A percentile compares a stretch with the other conserved stretches of the same genome.
Conservation (phyloP, 2,888 invertebrate genomes). For the Electrophaes corylata region DNA sequence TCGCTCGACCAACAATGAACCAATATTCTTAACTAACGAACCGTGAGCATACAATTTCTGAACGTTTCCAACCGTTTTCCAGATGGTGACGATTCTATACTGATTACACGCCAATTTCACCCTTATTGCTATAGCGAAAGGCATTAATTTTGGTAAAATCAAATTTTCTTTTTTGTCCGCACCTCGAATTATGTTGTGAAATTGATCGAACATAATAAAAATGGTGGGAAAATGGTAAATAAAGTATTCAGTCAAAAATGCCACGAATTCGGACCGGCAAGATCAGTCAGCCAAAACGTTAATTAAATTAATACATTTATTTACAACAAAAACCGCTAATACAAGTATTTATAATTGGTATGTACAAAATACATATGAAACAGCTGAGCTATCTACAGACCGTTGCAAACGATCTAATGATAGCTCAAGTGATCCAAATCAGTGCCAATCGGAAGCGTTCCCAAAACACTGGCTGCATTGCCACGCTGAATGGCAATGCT, state of each 20-base stretch:
- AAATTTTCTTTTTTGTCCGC: constrained; percentile 39
- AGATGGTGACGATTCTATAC: constrained; percentile 70
- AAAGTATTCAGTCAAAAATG: constrained; percentile 16
- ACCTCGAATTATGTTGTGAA: constrained; percentile 35
- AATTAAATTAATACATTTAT: too few relatives aligned
- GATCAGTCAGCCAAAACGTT: constrained; percentile 9
- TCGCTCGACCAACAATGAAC: constrained; percentile 60
- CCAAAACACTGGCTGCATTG: too few relatives aligned
- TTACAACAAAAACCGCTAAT: too few relatives aligned
- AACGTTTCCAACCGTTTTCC: constrained; percentile 58
- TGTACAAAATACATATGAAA: too few relatives aligned
- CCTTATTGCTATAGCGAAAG: constrained; percentile 55
- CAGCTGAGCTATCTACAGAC: too few relatives aligned
- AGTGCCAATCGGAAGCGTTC: too few relatives aligned
- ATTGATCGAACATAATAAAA: constrained; percentile 37
- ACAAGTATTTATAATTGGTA: too few relatives aligned
- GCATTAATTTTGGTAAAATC: constrained; percentile 51
- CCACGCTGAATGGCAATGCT: too few relatives aligned
- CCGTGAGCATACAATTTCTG: constrained; percentile 65
- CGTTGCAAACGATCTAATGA: too few relatives aligned
- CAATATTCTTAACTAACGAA: constrained; percentile 70
- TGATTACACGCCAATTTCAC: constrained; percentile 67
- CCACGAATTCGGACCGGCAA: constrained; percentile 5
- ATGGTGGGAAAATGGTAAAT: constrained; percentile 29
- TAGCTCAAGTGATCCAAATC: too few relatives aligned